Base-by-base conservation (phyloP, 1,140 invertebrate genomes). In the Halictus rubicundus region DNA sequence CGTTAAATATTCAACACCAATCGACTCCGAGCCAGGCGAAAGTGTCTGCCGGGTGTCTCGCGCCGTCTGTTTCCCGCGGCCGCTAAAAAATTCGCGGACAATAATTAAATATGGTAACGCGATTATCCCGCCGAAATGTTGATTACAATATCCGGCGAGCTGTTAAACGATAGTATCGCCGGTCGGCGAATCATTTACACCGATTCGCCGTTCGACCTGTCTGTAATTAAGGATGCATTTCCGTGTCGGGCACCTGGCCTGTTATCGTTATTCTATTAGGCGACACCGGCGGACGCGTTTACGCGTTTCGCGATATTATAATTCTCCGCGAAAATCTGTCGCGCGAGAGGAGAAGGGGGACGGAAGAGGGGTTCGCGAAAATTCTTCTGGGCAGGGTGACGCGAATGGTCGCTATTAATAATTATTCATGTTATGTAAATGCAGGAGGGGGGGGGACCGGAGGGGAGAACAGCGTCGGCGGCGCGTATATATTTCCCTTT, bases 341-440 rank as follows among this genome's bases (percentile, higher is more conserved):
- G 0, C 10, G 2, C 32, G 32, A 3, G 32, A 32, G 32, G 32
- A 1, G 32, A 32, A 32, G 27, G 27, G 4, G 27, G 27, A 4
- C 27, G 1, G 27, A 32, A 32, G 32, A 32, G 32, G 10, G 10
- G 2, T 9, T 2, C 21, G 19, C 7, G 21, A 64, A n/a, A 23
- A 49, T 49, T 61, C 57, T 70, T 32, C 25, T 23, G 10, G 2
- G 32, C 4, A 14, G 9, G 60, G 0, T 25, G 37, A 57, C n/a
- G 12, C 23, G 32, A 39, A 57, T 49, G 73, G 21, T 27, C 12
- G 63, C 68, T 65, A 78, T 78, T 46, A 65, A 78, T 78, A 78
- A 78, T 76, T 76, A 76, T 69, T 76, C 74, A 21, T 37, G 74
- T 63, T 71, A 78, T 71, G 76, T 64, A 78, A 78, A 78, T 78